These are phyloP conservation scores for Pseudonaja textilis DNA, from an alignment of 2,113 vertebrate species.

Conservation along the genomic window DNA sequence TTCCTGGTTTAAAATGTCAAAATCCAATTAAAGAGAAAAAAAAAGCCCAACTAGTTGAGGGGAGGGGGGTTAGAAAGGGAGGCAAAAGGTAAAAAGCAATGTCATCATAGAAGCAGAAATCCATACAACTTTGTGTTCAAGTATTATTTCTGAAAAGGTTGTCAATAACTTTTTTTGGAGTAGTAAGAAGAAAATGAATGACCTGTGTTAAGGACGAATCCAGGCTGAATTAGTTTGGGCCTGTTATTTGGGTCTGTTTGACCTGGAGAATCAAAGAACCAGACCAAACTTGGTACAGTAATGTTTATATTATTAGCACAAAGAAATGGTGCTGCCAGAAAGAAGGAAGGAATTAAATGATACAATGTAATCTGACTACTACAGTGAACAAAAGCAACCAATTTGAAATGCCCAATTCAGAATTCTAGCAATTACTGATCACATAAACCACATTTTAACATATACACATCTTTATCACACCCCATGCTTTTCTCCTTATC, in stretches of 20 bases:
- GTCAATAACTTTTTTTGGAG: constrained; percentile 10
- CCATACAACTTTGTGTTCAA: constrained; percentile 39
- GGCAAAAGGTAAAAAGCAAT: not conserved
- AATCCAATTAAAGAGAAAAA: no score
- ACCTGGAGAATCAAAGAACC: not conserved
- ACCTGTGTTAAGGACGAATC: not conserved
- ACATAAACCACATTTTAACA: not conserved
- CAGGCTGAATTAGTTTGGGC: not conserved
- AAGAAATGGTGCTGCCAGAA: not conserved
- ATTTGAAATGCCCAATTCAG: not conserved
- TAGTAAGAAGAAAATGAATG: constrained; percentile 10
- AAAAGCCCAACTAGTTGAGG: no score
- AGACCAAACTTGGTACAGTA: not conserved
- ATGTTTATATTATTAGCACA: not conserved
- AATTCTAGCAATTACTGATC: not conserved
- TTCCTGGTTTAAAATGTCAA: no score
- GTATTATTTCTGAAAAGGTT: constrained; percentile 55
- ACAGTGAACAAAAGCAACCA: not conserved
- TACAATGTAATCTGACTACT: not conserved
- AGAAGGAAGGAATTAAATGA: not conserved
- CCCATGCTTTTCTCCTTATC: not conserved
- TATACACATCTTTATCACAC: not conserved
- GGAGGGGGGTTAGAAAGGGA: no score
- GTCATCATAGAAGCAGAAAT: constrained; percentile 38
- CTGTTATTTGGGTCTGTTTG: not conserved